A percentile compares a stretch with the other conserved stretches of the same genome.
phyloP scores from a whole-genome alignment of 2,888 invertebrate genomes.

The Drosophila paranaensis region DNA sequence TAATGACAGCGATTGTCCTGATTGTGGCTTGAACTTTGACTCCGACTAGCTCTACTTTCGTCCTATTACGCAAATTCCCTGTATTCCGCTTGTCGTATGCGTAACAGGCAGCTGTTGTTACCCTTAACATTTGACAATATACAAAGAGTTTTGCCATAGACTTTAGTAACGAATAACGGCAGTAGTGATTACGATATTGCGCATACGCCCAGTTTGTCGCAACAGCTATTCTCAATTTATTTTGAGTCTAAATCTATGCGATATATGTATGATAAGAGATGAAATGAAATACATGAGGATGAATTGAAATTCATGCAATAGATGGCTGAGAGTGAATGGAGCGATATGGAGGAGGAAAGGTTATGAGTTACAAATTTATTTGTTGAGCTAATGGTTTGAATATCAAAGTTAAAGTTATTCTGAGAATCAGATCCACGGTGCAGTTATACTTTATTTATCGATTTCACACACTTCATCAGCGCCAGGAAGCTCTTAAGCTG shows the following conservation, averaged over 20 bases:
- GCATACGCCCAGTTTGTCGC: neutral
- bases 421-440: neutral
- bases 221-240: too few species aligned
- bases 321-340: too few species aligned
- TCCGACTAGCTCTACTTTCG: slow-evolving; percentile 18
- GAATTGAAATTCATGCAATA: too few species aligned
- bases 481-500: slow-evolving; percentile 20
- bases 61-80: slow-evolving; percentile 37
- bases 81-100: slow-evolving; percentile 2
- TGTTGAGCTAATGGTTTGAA: too few species aligned
- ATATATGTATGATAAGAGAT: too few species aligned
- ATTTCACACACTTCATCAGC: slow-evolving; percentile 56
- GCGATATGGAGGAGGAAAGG: too few species aligned
- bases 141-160: neutral
- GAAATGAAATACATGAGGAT: too few species aligned
- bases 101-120: neutral
- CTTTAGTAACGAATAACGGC: neutral
- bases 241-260: too few species aligned
- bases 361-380: too few species aligned
- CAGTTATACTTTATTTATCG: slow-evolving; percentile 51
- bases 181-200: neutral
- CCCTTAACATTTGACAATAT: neutral
- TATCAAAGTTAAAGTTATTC: neutral
- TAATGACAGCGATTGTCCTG: slow-evolving; percentile 47
- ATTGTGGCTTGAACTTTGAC: slow-evolving; percentile 25